These are phyloP conservation scores for Hydropsyche betteni DNA, from an alignment of 2,888 invertebrate genomes.

Conservation along the genomic window DNA sequence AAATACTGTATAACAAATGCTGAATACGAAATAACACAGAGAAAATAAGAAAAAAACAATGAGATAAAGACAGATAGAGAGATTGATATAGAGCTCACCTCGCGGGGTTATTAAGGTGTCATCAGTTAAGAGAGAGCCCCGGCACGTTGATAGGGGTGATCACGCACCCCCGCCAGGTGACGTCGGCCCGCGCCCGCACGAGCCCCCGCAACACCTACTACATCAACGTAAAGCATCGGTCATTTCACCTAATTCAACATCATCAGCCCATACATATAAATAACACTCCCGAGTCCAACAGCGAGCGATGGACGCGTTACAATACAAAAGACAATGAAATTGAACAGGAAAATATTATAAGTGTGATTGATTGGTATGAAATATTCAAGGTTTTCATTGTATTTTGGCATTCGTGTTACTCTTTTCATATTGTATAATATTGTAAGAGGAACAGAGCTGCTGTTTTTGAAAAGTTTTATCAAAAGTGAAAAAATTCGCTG, in stretches of 20 bases:
- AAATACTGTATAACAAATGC: conserved; percentile 59
- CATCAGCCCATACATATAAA: conserved; percentile 52
- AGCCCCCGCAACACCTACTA: conserved; percentile 85
- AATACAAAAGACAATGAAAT: conserved; percentile 16
- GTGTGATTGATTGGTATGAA: too few relatives aligned
- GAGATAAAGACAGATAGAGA: conserved; percentile 52
- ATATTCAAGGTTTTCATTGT: conserved; percentile 22
- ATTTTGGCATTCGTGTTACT: conserved; percentile 15
- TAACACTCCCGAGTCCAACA: conserved; percentile 53
- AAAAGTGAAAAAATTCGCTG: too few relatives aligned
- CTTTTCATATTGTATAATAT: conserved; percentile 55
- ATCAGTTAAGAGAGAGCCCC: conserved; percentile 76
- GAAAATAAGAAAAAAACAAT: conserved; percentile 59
- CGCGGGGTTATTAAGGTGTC: conserved; percentile 58
- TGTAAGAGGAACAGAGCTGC: conserved; percentile 56
- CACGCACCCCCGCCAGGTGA: conserved; percentile 88
- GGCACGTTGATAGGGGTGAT: conserved; percentile 98
- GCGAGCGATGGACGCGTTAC: background rate
- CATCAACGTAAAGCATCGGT: conserved; percentile 53
- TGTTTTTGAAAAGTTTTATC: conserved; percentile 50
- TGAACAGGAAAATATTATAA: background rate
- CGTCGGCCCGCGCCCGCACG: conserved; percentile 82
- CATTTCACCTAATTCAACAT: conserved; percentile 43
- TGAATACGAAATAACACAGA: conserved; percentile 58
- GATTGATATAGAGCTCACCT: conserved; percentile 63